Conservation (phyloP, 2,797 vertebrate species). For the Tamandua tetradactyla region DNA sequence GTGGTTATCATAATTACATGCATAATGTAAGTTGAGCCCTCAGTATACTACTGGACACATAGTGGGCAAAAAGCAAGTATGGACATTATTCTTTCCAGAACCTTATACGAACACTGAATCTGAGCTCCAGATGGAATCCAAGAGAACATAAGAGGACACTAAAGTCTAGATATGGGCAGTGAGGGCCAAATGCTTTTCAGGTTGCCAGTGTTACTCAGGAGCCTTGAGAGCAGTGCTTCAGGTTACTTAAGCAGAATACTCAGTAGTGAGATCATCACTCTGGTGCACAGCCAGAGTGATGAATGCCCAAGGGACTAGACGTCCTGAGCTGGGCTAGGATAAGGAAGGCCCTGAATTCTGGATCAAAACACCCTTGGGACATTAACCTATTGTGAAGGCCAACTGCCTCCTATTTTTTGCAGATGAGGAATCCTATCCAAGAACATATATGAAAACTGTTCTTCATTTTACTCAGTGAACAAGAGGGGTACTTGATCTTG, state of each 20-base stretch:
- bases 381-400: not conserved
- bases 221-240: not conserved
- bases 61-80: not conserved
- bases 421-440: not conserved
- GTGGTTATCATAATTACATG: not conserved
- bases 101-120: not conserved
- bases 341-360: not conserved
- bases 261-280: not conserved
- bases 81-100: not conserved
- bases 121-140: not conserved
- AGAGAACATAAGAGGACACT: no score
- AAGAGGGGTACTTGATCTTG: not conserved
- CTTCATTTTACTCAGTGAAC: not conserved
- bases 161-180: no score
- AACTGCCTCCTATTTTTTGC: not conserved
- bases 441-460: not conserved
- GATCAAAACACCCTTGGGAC: not conserved
- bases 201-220: not conserved
- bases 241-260: not conserved
- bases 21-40: not conserved
- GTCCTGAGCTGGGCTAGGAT: not conserved
- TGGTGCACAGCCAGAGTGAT: not conserved
- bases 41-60: not conserved
- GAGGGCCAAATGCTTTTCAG: not conserved
- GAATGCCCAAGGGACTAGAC: not conserved